Conservation (phyloP, 2,797 vertebrate species). For the Antennarius maculatus region DNA sequence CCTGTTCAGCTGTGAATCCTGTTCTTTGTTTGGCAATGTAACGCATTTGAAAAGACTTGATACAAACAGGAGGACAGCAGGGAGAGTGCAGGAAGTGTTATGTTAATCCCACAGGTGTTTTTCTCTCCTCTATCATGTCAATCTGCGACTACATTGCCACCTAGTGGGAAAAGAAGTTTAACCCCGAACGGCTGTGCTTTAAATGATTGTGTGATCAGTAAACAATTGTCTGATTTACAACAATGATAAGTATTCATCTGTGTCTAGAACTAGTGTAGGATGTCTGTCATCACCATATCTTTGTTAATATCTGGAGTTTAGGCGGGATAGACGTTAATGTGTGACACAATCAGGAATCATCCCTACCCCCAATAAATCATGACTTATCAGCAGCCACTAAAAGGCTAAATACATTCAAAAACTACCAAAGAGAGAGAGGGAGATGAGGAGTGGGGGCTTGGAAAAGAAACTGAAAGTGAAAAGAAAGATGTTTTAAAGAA, state of each 20-base stretch:
- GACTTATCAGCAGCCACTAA: conserved; percentile 25
- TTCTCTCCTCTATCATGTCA: conserved; percentile 27
- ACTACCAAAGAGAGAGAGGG: neutral
- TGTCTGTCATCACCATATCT: conserved; percentile 12
- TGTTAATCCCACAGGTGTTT: conserved; percentile 67
- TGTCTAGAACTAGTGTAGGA: conserved; percentile 3
- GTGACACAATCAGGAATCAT: conserved; percentile 36
- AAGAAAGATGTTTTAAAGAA: conserved; percentile 43
- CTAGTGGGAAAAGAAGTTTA: conserved; percentile 68
- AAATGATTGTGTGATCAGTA: conserved; percentile 3
- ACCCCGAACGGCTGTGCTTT: conserved; percentile 15
- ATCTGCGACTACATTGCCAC: conserved; percentile 76
- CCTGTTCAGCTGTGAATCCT: conserved; percentile 9
- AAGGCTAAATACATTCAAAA: conserved; percentile 32
- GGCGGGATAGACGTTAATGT: conserved; percentile 52
- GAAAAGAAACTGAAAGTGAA: conserved; percentile 8
- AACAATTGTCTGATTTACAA: conserved; percentile 6
- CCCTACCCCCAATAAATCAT: conserved; percentile 35
- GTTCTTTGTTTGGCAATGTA: conserved; percentile 39
- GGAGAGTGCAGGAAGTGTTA: conserved; percentile 52
- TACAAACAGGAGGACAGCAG: conserved; percentile 30
- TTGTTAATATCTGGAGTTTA: conserved; percentile 54
- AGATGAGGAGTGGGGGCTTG: neutral
- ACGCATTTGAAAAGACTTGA: conserved; percentile 35
- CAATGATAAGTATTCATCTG: conserved; percentile 7